Evolutionary conservation across 2,888 invertebrate species (phyloP), one percentile per base, ranked within the genome.

Genomic region (Gortyna flavago): DNA sequence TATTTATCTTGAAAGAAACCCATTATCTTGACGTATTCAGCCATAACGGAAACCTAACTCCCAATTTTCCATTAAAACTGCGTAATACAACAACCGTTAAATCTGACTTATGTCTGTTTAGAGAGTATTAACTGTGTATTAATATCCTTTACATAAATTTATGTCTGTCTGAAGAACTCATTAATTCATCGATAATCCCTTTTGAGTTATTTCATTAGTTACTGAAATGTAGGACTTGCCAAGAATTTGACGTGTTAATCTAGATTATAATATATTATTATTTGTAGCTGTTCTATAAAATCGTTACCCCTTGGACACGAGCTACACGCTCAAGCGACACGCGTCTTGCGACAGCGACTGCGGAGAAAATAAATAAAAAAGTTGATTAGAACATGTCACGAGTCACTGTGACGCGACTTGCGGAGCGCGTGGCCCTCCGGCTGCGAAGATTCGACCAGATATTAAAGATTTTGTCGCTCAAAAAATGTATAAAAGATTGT

Each of bases 71-170:
- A 32, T 67, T 59, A 25, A 25, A 54, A 73, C 57, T 67, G 11
- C 38, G 62, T 54, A 62, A 13, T 38, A 29, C 2, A 72, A 25
- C 35, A 65, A 66, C 59, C 72, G n/a, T 73, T 67, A 64, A 72
- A 32, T n/a, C 51, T 44, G 41, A 72, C 29, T 69, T 18, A 65
- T 61, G 25, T 64, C 29, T 75, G 57, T 70, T 76, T 69, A 79
- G 62, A 71, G 54, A 66, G 68, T 81, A 83, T 79, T 73, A 71
- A 72, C 57, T 72, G 61, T 72, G 75, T 78, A 83, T 84, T 86
- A 84, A 85, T 75, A 65, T 82, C 75, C 61, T 79, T 79, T 18
- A 75, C 59, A 80, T 75, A 81, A 83, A 90, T 89, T 85, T 84
- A 88, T 64, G 76, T 72, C 59, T 75, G n/a, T 29, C 7, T 65